These are phyloP conservation scores for Rhodophaea formosa DNA, from an alignment of 2,888 invertebrate species.

Conservation along the genomic window DNA sequence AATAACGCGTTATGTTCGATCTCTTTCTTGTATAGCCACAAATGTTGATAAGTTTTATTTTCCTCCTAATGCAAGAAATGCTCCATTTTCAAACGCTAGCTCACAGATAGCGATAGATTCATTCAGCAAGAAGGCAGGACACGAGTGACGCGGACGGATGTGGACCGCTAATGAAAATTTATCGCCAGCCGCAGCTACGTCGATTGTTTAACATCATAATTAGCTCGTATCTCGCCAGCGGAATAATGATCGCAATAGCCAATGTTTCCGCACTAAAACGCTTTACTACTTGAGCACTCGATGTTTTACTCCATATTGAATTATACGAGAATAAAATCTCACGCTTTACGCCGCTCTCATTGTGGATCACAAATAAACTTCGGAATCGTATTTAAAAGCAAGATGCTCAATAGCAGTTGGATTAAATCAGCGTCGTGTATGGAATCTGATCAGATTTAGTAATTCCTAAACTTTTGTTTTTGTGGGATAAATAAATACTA, in stretches of 20 bases:
- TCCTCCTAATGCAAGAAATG: too few species aligned
- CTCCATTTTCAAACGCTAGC: too few species aligned
- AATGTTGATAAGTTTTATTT: too few species aligned
- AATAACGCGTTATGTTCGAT: too few species aligned
- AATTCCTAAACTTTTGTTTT: too few species aligned
- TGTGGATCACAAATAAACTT: conserved; percentile 9
- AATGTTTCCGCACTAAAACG: conserved; percentile 37
- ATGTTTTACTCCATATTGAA: conserved; percentile 19
- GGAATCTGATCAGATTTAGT: background rate
- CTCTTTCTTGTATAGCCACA: too few species aligned
- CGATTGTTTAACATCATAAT: conserved; percentile 51
- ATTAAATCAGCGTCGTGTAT: background rate
- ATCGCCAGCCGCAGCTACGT: conserved; percentile 48
- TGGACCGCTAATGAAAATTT: conserved; percentile 49
- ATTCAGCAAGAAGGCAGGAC: background rate
- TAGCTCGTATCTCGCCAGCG: conserved; percentile 36
- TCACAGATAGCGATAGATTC: too few species aligned
- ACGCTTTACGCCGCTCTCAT: background rate
- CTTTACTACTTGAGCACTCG: conserved; percentile 37
- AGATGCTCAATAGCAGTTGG: background rate
- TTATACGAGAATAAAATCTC: conserved; percentile 9
- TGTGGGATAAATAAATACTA: too few species aligned
- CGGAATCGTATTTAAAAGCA: background rate
- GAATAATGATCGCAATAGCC: conserved; percentile 36
- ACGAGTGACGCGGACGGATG: conserved; percentile 31